Percentiles rank a stretch among this genome's conserved stretches.
Conservation (phyloP, 2,113 vertebrate species). For the Echinops telfairi region DNA sequence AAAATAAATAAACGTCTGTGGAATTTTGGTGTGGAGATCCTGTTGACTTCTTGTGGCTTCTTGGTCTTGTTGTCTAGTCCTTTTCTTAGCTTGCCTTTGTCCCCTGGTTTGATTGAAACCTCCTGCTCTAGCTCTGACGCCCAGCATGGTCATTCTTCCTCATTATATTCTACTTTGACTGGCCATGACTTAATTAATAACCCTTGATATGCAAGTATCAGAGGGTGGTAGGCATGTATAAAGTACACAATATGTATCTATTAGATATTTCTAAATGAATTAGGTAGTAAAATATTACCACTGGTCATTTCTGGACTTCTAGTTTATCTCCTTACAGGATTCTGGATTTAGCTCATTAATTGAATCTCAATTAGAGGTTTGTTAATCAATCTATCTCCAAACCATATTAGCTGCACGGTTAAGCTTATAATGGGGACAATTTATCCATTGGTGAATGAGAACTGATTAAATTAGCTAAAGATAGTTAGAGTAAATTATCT, state of each 20-base stretch:
- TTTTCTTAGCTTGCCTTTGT: background rate
- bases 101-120: background rate
- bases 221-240: background rate
- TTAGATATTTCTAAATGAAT: background rate
- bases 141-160: background rate
- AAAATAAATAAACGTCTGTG: background rate
- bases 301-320: constrained; percentile 29
- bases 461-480: constrained; percentile 73
- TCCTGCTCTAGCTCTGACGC: background rate
- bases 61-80: background rate
- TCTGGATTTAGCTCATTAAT: constrained; percentile 63
- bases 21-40: background rate
- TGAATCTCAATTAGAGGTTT: constrained; percentile 64
- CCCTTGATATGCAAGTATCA: background rate
- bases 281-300: constrained; percentile 22
- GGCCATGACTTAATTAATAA: background rate
- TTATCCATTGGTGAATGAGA: constrained; percentile 72
- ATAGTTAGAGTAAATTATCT: constrained; percentile 66
- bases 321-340: background rate
- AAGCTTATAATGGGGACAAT: constrained; percentile 73
- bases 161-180: background rate
- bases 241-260: background rate
- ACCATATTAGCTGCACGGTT: constrained; percentile 75
- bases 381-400: constrained; percentile 75
- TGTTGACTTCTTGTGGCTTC: background rate